These are phyloP conservation scores for Ctenopoma kingsleyae DNA, from an alignment of 2,797 vertebrate species.

Conservation along the genomic window DNA sequence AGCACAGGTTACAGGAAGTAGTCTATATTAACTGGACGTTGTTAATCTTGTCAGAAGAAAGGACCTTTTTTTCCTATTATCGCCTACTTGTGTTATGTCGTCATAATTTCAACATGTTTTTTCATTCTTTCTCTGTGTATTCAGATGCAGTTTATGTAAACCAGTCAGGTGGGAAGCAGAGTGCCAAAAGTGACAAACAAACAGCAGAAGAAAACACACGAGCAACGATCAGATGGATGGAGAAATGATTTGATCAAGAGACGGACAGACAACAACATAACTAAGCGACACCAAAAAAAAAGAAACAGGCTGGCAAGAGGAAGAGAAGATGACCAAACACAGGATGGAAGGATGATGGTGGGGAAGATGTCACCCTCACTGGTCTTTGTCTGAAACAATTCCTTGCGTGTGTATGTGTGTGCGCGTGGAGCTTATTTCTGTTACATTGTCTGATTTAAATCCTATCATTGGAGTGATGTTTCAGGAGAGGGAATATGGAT, in stretches of 20 bases:
- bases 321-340: conserved; percentile 31
- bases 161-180: conserved; percentile 67
- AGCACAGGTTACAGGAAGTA: no score
- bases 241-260: conserved; percentile 55
- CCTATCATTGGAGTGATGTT: conserved; percentile 41
- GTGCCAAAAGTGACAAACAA: conserved; percentile 78
- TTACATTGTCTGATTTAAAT: conserved; percentile 43
- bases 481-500: conserved; percentile 43
- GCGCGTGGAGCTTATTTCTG: conserved; percentile 45
- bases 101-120: background rate
- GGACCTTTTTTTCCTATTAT: no score
- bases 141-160: conserved; percentile 90
- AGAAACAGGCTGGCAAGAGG: conserved; percentile 35
- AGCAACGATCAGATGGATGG: conserved; percentile 51
- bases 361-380: conserved; percentile 16
- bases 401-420: conserved; percentile 10
- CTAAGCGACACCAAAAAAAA: conserved; percentile 43
- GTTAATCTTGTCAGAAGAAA: no score
- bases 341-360: conserved; percentile 36
- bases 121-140: conserved; percentile 1
- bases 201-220: conserved; percentile 62
- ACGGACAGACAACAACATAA: conserved; percentile 47
- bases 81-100: no score
- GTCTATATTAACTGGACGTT: no score
- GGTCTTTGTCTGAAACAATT: conserved; percentile 72